These are phyloP conservation scores for Dolomedes plantarius DNA, from an alignment of 2,888 invertebrate species.

Conservation along the genomic window DNA sequence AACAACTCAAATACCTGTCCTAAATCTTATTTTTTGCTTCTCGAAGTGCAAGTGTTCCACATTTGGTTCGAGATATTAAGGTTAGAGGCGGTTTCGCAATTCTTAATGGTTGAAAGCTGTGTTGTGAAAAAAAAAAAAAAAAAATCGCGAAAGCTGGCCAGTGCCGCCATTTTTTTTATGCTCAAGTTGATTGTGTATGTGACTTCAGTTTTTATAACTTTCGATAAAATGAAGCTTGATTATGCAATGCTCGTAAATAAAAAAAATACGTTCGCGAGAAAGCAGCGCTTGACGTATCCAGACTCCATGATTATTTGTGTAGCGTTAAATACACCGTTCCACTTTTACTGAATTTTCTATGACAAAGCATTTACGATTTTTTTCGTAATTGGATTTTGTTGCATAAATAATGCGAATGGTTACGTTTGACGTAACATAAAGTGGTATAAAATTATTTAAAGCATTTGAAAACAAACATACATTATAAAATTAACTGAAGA, in stretches of 20 bases:
- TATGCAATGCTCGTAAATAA: slow-evolving; percentile 10
- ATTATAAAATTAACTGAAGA: too few species aligned
- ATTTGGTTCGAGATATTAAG: slow-evolving; percentile 39
- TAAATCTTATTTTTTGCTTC: slow-evolving; percentile 32
- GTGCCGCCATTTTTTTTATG: slow-evolving; percentile 24
- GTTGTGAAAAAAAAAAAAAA: slow-evolving; percentile 44
- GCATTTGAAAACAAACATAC: too few species aligned
- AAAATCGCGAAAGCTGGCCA: slow-evolving; percentile 6
- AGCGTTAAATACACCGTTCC: neutral
- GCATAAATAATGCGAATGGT: too few species aligned
- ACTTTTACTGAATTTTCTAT: neutral
- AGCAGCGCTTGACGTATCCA: neutral
- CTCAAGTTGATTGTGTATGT: slow-evolving; percentile 17
- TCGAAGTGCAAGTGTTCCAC: slow-evolving; percentile 53
- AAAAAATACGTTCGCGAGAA: neutral
- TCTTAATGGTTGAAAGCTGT: slow-evolving; percentile 25
- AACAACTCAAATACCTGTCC: slow-evolving; percentile 52
- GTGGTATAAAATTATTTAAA: too few species aligned
- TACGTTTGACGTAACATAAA: too few species aligned
- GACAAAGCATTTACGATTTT: too few species aligned
- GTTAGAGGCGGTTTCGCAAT: slow-evolving; percentile 54
- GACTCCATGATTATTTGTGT: neutral
- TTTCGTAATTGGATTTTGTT: too few species aligned
- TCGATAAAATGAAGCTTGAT: slow-evolving; percentile 30
- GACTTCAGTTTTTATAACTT: slow-evolving; percentile 21